phyloP scores from a whole-genome alignment of 2,797 vertebrate species.

The Parauchenoglanis punctatus region DNA sequence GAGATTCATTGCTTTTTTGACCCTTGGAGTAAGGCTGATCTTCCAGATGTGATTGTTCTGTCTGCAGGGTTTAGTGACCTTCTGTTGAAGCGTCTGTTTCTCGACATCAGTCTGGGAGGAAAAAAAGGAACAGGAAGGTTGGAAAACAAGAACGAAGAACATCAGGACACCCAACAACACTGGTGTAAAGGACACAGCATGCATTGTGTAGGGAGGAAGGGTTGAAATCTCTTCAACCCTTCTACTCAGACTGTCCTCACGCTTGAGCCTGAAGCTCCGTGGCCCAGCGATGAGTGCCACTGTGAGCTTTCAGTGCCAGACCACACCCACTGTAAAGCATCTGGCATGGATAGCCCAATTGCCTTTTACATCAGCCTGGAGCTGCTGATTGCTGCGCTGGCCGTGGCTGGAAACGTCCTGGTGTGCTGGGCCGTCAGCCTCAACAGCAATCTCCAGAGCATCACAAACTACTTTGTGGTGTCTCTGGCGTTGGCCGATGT shows the following conservation, averaged over 20 bases:
- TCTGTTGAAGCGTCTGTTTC: conserved; percentile 27
- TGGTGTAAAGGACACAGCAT: conserved; percentile 14
- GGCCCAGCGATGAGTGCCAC: conserved; percentile 48
- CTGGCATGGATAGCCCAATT: conserved; percentile 79
- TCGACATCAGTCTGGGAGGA: conserved; percentile 1
- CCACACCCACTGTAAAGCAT: conserved; percentile 46
- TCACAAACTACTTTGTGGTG: conserved; percentile 97
- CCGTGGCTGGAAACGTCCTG: conserved; percentile 89
- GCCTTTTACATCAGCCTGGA: conserved; percentile 87
- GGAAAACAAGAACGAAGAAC: conserved; percentile 4
- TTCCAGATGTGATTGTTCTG: conserved; percentile 56
- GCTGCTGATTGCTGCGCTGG: conserved; percentile 87
- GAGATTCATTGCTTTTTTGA: conserved; percentile 69
- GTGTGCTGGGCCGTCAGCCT: conserved; percentile 94
- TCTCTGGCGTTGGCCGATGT: conserved; percentile 94
- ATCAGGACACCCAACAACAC: not conserved
- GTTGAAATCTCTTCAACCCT: conserved; percentile 6
- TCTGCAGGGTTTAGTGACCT: conserved; percentile 50
- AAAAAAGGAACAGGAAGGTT: conserved; percentile 30
- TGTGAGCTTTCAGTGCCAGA: conserved; percentile 48
- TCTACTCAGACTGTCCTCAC: conserved; percentile 17
- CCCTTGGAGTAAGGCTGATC: conserved; percentile 37
- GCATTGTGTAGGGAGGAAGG: not conserved
- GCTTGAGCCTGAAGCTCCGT: conserved; percentile 35
- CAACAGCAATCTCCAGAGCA: conserved; percentile 95